Percentiles rank a stretch among this genome's conserved stretches.
Conservation (phyloP, 1,140 invertebrate genomes). For the Lepeophtheirus salmonis region DNA sequence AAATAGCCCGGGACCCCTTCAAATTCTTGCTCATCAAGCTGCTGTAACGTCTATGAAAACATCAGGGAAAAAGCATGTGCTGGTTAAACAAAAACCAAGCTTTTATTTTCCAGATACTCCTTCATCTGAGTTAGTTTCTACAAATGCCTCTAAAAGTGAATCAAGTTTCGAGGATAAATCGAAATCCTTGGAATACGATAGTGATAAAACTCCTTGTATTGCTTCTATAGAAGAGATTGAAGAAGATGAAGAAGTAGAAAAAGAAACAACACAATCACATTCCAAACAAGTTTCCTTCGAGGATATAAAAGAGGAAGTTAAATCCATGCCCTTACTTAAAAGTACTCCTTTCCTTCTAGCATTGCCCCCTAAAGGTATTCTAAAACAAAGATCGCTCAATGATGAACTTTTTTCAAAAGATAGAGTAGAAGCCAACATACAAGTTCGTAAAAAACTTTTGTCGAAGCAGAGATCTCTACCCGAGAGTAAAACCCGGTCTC, state of each 20-base stretch:
- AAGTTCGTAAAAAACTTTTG: slow-evolving; percentile 53
- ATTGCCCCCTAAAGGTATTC: slow-evolving; percentile 17
- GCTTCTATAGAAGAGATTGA: slow-evolving; percentile 16
- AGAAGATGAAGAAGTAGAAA: slow-evolving; percentile 20
- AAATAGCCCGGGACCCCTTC: slow-evolving; percentile 7
- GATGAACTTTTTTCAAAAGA: slow-evolving; percentile 63
- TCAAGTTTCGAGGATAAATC: too few relatives aligned
- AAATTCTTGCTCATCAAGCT: slow-evolving; percentile 26
- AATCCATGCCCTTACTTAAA: background rate
- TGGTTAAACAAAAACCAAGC: slow-evolving; percentile 10
- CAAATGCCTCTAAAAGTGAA: background rate
- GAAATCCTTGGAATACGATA: slow-evolving; percentile 8
- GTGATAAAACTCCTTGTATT: background rate
- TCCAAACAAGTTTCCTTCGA: slow-evolving; percentile 5
- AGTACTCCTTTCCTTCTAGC: background rate
- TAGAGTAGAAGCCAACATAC: slow-evolving; percentile 56
- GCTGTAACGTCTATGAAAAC: too few relatives aligned
- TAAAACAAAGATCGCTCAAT: slow-evolving; percentile 69
- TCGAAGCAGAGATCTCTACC: background rate
- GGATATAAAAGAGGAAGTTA: slow-evolving; percentile 3
- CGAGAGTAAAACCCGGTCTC: background rate
- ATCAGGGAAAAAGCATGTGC: background rate
- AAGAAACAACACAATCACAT: background rate
- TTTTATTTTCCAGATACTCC: background rate
- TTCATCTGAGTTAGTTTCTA: background rate